Evolutionary conservation across 2,113 vertebrate species (phyloP).

Genomic region (Sylvia atricapilla): DNA sequence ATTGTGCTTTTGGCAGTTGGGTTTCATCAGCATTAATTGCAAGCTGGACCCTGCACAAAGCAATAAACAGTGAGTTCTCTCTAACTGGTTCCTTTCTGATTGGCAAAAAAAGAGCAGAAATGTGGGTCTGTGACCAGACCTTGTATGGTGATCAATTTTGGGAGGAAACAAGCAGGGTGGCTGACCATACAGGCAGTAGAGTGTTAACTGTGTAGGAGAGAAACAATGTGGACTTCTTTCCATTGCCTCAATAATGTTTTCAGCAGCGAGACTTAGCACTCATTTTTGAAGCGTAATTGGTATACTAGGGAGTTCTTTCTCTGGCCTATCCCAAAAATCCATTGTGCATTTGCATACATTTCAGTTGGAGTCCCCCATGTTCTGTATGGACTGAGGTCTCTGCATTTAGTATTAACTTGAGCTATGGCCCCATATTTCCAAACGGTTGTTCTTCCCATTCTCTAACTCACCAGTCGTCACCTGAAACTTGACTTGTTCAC

Average conservation of each 20-base stretch:
- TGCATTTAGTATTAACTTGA: not conserved
- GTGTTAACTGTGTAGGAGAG: not conserved
- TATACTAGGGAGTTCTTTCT: not conserved
- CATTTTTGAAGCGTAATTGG: not conserved
- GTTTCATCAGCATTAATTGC: conserved; percentile 57
- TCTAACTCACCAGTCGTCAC: not conserved
- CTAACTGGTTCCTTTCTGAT: conserved; percentile 6
- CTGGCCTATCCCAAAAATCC: not conserved
- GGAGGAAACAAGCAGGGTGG: not conserved
- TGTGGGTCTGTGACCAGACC: not conserved
- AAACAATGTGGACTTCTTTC: not conserved
- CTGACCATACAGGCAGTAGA: not conserved
- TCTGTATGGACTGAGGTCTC: not conserved
- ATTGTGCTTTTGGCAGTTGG: conserved; percentile 55
- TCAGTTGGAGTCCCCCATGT: not conserved
- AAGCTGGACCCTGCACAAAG: conserved; percentile 45
- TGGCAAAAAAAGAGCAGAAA: conserved; percentile 8
- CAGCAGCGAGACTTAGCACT: not conserved
- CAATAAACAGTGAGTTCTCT: conserved; percentile 18
- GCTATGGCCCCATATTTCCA: not conserved
- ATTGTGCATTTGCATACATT: not conserved
- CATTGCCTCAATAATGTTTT: not conserved
- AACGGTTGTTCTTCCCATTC: not conserved
- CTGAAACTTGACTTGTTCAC: not conserved
- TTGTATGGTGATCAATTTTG: not conserved